Evolutionary conservation across 2,888 invertebrate species (phyloP).

Genomic region (Hermaeophaga mercurialis): DNA sequence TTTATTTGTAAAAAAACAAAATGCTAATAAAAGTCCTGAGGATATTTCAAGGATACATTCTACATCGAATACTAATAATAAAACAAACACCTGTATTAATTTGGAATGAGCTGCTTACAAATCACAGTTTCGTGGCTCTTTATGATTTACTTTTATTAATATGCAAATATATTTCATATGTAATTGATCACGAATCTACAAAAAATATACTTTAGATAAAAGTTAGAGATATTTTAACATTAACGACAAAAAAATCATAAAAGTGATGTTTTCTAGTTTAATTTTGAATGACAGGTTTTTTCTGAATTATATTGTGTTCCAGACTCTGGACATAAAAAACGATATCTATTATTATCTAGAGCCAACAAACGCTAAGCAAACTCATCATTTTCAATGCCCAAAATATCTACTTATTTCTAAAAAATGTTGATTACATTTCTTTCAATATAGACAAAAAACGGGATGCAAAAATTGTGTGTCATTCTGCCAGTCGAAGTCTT

Average conservation of each 20-base stretch:
- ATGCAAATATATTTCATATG: conserved; percentile 11
- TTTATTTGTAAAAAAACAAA: conserved; percentile 9
- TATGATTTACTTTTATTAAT: conserved; percentile 6
- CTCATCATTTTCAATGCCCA: conserved; percentile 15
- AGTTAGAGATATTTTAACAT: not conserved
- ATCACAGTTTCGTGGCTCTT: conserved; percentile 37
- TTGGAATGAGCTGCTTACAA: conserved; percentile 41
- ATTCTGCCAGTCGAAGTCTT: not conserved
- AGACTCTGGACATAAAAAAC: conserved; percentile 10
- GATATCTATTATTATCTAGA: not conserved
- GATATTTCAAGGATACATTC: no score
- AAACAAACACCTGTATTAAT: conserved; percentile 25
- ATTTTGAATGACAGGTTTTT: no score
- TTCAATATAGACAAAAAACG: not conserved
- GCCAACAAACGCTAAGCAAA: conserved; percentile 5
- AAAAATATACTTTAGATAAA: not conserved
- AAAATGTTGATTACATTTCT: conserved; percentile 7
- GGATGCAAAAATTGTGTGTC: not conserved
- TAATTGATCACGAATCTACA: conserved; percentile 19
- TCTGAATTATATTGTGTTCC: not conserved
- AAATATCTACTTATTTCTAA: conserved; percentile 6
- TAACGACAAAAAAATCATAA: not conserved
- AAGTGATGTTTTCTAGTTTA: not conserved
- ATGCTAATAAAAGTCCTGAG: no score
- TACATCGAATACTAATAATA: conserved; percentile 1